Conservation (phyloP, 2,797 vertebrate species). For the Tachyglossus aculeatus region DNA sequence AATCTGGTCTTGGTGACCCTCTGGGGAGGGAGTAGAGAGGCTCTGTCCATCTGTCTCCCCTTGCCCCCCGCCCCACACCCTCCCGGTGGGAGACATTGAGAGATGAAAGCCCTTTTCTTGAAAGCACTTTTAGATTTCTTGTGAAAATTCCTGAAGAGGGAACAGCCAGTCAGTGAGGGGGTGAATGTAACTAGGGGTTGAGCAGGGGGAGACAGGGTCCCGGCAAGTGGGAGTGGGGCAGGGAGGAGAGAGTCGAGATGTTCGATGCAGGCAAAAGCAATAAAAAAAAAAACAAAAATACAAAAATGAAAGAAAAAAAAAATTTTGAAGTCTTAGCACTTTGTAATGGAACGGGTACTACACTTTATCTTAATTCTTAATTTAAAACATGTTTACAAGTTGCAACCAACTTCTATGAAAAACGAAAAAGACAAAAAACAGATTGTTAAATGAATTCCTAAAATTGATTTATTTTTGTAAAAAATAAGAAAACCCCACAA, state of each 20-base stretch:
- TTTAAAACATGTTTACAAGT: conserved; percentile 78
- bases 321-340: conserved; percentile 71
- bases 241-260: conserved; percentile 32
- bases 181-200: conserved; percentile 20
- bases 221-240: conserved; percentile 17
- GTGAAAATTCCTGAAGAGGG: conserved; percentile 41
- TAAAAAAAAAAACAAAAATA: conserved; percentile 55
- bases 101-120: conserved; percentile 54
- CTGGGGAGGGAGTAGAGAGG: no score
- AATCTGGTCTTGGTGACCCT: no score
- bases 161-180: conserved; percentile 14
- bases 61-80: neutral
- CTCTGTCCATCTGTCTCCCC: no score
- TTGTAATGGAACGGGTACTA: conserved; percentile 77
- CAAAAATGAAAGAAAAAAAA: conserved; percentile 26
- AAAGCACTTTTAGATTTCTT: conserved; percentile 74
- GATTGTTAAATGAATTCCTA: conserved; percentile 54
- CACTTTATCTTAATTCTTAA: conserved; percentile 74
- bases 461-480: conserved; percentile 77
- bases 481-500: conserved; percentile 57
- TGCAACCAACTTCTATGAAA: conserved; percentile 69
- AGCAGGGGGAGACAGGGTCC: conserved; percentile 24
- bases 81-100: neutral
- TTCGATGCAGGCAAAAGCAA: conserved; percentile 67
- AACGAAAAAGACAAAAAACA: conserved; percentile 66